Base-by-base conservation (phyloP, 2,113 vertebrate genomes). In the Hypocryptadius cinnamomeus region DNA sequence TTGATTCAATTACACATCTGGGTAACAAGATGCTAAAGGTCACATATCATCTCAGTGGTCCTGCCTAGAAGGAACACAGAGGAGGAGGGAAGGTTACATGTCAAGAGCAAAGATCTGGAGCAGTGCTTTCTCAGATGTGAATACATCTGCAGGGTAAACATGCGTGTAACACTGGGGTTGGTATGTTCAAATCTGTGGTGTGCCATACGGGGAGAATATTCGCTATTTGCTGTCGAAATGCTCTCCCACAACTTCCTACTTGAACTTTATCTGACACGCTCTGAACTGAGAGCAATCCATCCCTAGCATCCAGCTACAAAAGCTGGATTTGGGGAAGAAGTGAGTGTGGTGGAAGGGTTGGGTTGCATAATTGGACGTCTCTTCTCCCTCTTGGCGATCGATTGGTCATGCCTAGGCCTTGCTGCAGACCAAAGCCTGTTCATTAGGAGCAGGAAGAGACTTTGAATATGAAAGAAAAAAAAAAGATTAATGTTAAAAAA, bases 351-450 rank as follows among this genome's bases (percentile, higher is more conserved):
- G 96, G 93, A 97, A 96, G 93, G 96, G 93, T 82, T 95, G 93
- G 95, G 94, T 90, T 97, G 92, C 95, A 95, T 95, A 96, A 96
- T 93, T 91, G 72, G 97, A 96, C 94, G 94, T 97, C 97, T 98
- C 97, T 96, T 97, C 97, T 98, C 97, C 97, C 96, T 97, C 96
- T 94, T 94, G 97, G 93, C 95, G 93, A 96, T 95, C 92, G 92
- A 97, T 97, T 54, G 98, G 97, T 98, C 97, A 98, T 97, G 98
- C 97, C 98, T 97, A 98, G 97, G 97, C 97, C 97, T 96, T 98
- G 97, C 96, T 97, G 98, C 97, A 98, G 97, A 98, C 97, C 97
- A 97, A 97, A 98, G 98, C 97, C 98, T 98, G 97, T 98, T 97
- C 97, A 94, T 97, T 96, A 98, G 97, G 97, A 98, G 96, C 97